These are phyloP conservation scores for Nomada lathburiana DNA, from an alignment of 2,888 invertebrate genomes.

Conservation along the genomic window DNA sequence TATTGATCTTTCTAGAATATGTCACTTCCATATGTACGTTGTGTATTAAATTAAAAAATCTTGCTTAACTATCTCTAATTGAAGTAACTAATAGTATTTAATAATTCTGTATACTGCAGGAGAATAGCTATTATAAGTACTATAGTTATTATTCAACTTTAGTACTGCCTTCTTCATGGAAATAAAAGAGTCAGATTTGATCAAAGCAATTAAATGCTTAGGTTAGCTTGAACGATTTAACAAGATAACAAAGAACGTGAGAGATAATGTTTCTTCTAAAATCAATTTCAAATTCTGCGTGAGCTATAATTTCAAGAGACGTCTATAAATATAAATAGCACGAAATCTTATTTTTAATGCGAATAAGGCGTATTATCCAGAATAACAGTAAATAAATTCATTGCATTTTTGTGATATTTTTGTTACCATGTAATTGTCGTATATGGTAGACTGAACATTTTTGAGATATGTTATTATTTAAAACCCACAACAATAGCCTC, in stretches of 20 bases:
- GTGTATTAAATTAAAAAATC: too few relatives aligned
- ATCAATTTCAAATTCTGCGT: neutral
- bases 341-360: neutral
- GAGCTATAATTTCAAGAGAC: neutral
- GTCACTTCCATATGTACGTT: neutral
- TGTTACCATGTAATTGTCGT: too few relatives aligned
- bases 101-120: neutral
- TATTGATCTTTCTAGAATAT: neutral
- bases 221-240: conserved; percentile 15
- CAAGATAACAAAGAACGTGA: conserved; percentile 26
- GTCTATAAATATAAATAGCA: neutral
- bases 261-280: conserved; percentile 32
- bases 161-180: neutral
- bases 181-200: conserved; percentile 25
- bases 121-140: neutral
- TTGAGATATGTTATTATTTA: too few relatives aligned
- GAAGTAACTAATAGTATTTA: too few relatives aligned
- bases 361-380: neutral
- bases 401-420: neutral
- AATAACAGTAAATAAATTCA: neutral
- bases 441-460: too few relatives aligned
- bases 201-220: conserved; percentile 31
- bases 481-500: too few relatives aligned
- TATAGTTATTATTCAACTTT: neutral
- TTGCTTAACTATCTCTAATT: too few relatives aligned